A percentile compares a stretch with the other conserved stretches of the same genome.
These are phyloP conservation scores for Clusia tigrina DNA, from an alignment of 2,888 invertebrate genomes.

Conservation along the genomic window DNA sequence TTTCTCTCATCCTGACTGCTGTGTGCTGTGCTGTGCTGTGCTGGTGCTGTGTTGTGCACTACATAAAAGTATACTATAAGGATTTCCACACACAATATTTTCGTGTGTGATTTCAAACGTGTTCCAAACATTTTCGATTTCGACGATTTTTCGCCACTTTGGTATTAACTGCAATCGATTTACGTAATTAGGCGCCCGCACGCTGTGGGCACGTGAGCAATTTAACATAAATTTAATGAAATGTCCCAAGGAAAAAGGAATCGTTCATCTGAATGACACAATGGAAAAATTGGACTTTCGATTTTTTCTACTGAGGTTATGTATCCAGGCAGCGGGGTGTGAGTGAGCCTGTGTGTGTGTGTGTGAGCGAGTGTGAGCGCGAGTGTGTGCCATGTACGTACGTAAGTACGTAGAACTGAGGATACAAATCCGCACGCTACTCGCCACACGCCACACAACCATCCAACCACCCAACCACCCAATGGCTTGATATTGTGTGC, in stretches of 20 bases:
- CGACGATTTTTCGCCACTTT: background rate
- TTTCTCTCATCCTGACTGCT: background rate
- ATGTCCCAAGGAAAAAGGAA: background rate
- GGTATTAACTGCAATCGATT: background rate
- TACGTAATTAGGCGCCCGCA: background rate
- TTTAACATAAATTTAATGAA: background rate
- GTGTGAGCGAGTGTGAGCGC: constrained; percentile 19
- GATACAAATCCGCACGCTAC: constrained; percentile 20
- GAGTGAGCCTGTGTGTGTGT: constrained; percentile 16
- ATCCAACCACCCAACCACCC: background rate
- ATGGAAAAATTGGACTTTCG: constrained; percentile 37
- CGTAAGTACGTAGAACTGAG: background rate
- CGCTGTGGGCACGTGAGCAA: background rate
- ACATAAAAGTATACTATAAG: constrained; percentile 31
- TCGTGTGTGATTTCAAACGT: background rate
- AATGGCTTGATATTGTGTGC: no score
- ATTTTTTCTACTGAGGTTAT: constrained; percentile 44
- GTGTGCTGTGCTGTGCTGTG: no score
- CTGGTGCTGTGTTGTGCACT: no score
- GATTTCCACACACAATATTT: constrained; percentile 15
- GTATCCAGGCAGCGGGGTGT: constrained; percentile 36
- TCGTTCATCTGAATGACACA: constrained; percentile 24
- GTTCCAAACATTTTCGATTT: background rate
- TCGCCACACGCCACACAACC: constrained; percentile 8
- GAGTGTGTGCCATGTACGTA: background rate